These are phyloP conservation scores for Pantherophis alleghaniensis DNA, from an alignment of 2,797 vertebrate genomes.

Conservation along the genomic window DNA sequence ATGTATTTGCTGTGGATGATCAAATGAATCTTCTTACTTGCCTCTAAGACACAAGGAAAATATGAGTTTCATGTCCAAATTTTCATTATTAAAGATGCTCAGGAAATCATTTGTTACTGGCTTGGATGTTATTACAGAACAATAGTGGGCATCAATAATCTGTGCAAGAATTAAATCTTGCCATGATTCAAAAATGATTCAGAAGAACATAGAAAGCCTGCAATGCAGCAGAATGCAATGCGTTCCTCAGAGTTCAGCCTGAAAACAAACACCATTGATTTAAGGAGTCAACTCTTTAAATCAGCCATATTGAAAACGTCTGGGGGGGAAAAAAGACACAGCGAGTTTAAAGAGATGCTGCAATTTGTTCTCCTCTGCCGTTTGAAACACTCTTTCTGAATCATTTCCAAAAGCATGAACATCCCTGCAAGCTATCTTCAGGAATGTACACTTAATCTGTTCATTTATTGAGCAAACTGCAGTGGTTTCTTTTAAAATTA, in stretches of 20 bases:
- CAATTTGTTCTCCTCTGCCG: neutral
- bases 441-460: neutral
- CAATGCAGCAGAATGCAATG: neutral
- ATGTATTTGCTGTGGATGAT: neutral
- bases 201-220: neutral
- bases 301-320: neutral
- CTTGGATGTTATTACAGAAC: neutral
- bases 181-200: neutral
- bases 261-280: neutral
- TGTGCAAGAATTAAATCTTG: neutral
- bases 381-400: neutral
- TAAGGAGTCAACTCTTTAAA: neutral
- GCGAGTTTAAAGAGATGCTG: neutral
- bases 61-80: neutral
- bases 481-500: neutral
- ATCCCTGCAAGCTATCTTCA: neutral
- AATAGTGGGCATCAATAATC: neutral
- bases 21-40: neutral
- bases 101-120: neutral
- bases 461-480: neutral
- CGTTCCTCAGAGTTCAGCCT: neutral
- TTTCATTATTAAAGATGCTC: neutral
- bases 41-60: neutral
- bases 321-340: neutral
- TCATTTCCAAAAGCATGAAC: neutral